A percentile compares a stretch with the other conserved stretches of the same genome.
Evolutionary conservation across 2,797 vertebrate genomes (phyloP).

Genomic region (Amazona ochrocephala): DNA sequence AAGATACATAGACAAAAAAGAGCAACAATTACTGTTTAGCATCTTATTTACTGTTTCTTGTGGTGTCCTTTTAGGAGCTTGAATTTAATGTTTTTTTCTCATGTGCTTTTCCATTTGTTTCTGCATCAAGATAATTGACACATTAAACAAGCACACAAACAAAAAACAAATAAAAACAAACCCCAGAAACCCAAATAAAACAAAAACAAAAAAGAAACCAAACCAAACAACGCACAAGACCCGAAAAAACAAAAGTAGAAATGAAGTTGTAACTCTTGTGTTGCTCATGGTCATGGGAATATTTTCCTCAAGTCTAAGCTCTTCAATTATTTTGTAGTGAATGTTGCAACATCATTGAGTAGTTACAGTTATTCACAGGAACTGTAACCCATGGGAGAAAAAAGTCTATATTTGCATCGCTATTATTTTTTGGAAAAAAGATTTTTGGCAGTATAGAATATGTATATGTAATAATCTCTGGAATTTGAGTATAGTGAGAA

Average conservation of each 20-base stretch:
- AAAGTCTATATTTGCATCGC: background rate
- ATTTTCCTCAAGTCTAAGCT: background rate
- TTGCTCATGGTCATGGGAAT: background rate
- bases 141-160: too few species aligned
- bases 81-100: background rate
- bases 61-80: background rate
- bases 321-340: background rate
- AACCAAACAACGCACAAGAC: background rate
- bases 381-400: background rate
- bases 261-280: background rate
- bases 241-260: background rate
- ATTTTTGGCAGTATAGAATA: background rate
- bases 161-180: background rate
- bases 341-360: background rate
- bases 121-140: background rate
- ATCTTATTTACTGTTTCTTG: slow-evolving; percentile 7
- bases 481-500: background rate
- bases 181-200: background rate
- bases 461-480: background rate
- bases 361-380: background rate
- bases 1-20: background rate
- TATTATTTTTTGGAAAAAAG: background rate
- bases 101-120: background rate
- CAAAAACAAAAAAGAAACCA: background rate
- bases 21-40: background rate